A percentile compares a stretch with the other conserved stretches of the same genome.
Conservation (phyloP, 2,888 invertebrate genomes). For the Pediacus dermestoides region DNA sequence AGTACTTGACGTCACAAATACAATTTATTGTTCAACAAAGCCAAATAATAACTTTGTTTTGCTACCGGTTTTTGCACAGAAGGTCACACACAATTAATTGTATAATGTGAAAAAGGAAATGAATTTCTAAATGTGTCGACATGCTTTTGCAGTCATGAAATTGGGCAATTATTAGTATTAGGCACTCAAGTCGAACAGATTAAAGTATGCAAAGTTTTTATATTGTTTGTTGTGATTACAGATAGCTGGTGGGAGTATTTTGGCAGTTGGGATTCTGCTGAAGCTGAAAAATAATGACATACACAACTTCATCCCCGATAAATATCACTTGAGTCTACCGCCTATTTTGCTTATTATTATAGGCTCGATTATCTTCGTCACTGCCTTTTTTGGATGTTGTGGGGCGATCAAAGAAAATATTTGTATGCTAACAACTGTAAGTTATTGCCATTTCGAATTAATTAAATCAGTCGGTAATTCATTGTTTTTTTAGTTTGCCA, state of each 20-base stretch:
- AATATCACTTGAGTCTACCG: constrained; percentile 30
- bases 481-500: constrained; percentile 30
- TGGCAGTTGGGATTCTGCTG: constrained; percentile 29
- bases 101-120: too few species aligned
- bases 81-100: too few species aligned
- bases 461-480: neutral
- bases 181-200: too few species aligned
- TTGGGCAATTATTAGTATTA: too few species aligned
- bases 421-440: constrained; percentile 42
- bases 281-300: constrained; percentile 31
- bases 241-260: constrained; percentile 29
- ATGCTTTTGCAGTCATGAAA: too few species aligned
- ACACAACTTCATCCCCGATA: constrained; percentile 32
- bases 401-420: constrained; percentile 40
- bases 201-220: too few species aligned
- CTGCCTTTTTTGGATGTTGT: constrained; percentile 42
- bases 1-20: too few species aligned
- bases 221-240: too few species aligned
- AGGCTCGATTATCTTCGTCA: constrained; percentile 38
- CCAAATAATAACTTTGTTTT: too few species aligned
- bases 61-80: too few species aligned
- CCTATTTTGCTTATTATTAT: constrained; percentile 35
- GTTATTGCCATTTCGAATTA: constrained; percentile 9
- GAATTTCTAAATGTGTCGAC: too few species aligned
- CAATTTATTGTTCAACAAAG: too few species aligned